These are phyloP conservation scores for Euglossa dilemma DNA, from an alignment of 1,140 invertebrate species.

Conservation along the genomic window DNA sequence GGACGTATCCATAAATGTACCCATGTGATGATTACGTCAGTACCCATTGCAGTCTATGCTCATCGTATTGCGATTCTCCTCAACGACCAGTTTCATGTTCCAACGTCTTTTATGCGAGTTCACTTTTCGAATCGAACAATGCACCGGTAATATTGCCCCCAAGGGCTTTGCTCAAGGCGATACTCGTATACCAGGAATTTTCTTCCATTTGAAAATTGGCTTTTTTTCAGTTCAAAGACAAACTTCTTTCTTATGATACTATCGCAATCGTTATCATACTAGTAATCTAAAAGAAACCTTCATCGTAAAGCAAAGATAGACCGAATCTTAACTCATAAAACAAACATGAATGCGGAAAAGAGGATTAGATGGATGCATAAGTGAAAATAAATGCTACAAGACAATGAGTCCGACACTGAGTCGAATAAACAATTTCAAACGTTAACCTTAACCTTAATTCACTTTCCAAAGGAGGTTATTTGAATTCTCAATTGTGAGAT, in stretches of 20 bases:
- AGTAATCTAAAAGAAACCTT: background rate
- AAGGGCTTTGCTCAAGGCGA: background rate
- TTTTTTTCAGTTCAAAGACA: background rate
- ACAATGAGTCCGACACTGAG: background rate
- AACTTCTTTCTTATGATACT: background rate
- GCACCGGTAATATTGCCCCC: conserved; percentile 8
- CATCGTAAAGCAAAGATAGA: background rate
- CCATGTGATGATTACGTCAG: conserved; percentile 62
- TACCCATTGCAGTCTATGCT: conserved; percentile 54
- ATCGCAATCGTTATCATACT: background rate
- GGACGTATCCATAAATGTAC: conserved; percentile 27
- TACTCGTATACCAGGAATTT: background rate
- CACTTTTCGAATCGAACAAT: conserved; percentile 39
- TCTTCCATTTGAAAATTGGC: conserved; percentile 3
- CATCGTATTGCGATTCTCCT: conserved; percentile 64
- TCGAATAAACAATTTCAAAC: no score
- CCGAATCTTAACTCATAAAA: background rate
- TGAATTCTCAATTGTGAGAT: background rate
- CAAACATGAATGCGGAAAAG: background rate
- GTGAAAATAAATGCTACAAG: background rate
- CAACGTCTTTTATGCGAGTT: conserved; percentile 55
- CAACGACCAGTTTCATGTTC: conserved; percentile 58
- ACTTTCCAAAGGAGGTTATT: background rate
- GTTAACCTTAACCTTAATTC: no score
- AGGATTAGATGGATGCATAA: background rate